Conservation (phyloP, 64 coral and sea anemone genomes). For the Pachyseris speciosa region DNA sequence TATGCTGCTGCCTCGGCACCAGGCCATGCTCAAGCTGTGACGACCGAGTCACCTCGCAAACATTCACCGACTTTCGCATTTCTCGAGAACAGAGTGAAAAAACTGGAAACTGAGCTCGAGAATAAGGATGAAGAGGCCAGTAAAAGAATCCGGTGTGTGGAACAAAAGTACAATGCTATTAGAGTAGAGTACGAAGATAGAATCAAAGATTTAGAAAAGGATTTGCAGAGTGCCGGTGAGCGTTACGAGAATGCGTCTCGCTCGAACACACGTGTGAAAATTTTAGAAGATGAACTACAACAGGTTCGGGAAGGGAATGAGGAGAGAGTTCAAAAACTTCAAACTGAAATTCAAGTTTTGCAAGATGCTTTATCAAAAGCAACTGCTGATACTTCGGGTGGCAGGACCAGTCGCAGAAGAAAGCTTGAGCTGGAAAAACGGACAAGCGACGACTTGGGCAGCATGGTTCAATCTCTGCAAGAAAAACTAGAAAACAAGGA, state of each 20-base stretch:
- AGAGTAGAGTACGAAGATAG: conserved; percentile 90
- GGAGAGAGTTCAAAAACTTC: conserved; percentile 55
- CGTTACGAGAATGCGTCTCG: conserved; percentile 35
- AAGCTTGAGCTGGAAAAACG: conserved; percentile 31
- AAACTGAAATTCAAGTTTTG: conserved; percentile 82
- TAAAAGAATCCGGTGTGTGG: conserved; percentile 85
- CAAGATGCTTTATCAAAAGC: conserved; percentile 77
- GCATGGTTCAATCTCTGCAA: conserved; percentile 33
- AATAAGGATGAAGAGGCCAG: conserved; percentile 88
- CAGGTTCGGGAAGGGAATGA: conserved; percentile 63
- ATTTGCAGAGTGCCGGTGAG: conserved; percentile 73
- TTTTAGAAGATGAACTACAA: conserved; percentile 79
- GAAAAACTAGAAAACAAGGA: conserved; percentile 81
- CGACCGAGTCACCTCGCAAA: conserved; percentile 81
- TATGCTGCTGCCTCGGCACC: conserved; percentile 94
- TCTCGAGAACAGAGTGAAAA: conserved; percentile 89
- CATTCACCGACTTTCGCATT: conserved; percentile 85
- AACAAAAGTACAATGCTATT: conserved; percentile 97
- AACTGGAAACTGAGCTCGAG: conserved; percentile 88
- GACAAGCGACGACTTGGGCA: neutral
- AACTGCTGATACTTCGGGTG: conserved; percentile 36
- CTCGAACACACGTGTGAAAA: conserved; percentile 66
- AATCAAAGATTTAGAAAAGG: conserved; percentile 77
- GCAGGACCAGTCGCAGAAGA: conserved; percentile 1
- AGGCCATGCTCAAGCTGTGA: conserved; percentile 74